Evolutionary conservation across 2,797 vertebrate genomes (phyloP), one percentile per base, ranked within the genome.

Genomic region (Odontamblyopus lacepedii): DNA sequence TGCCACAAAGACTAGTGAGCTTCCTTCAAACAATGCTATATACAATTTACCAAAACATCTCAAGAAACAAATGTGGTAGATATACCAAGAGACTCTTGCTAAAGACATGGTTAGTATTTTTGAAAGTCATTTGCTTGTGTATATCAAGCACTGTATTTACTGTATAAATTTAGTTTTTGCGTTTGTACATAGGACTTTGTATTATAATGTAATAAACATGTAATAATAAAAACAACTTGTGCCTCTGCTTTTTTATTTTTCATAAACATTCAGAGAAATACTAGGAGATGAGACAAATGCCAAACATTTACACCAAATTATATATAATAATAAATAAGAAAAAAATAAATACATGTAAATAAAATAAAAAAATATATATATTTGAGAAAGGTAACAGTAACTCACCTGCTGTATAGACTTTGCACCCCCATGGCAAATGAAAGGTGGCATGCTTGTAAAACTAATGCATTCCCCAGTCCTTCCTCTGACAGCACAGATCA

Each of bases 131-230:
- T 79, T 87, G 91, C 89, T 90, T 92, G 90, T 78, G 75, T 88
- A 78, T 87, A 85, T 70, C 87, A 88, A 91, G 89, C 89, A 86
- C 78, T 92, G 91, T 93, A 94, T 90, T 91, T 94, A 94, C 91
- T 94, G 94, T 94, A 93, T 89, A 94, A 93, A 93, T 90, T 72
- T 73, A 82, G 85, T 85, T 81, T 88, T 85, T 86, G 87, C 78
- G 77, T 93, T 85, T 94, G 92, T 94, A 93, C 90, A 94, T 92
- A 94, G 88, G 87, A 92, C 90, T 90, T 91, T 93, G 92, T 94
- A 94, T 93, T 90, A 92, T 94, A 92, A 90, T 93, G 90, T 92
- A 89, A 90, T 79, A 90, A 88, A 69, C 86, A 82, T 75, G 85
- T 81, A 84, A 77, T 77, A 66, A 87, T 90, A 85, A 86, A 94